Base-by-base conservation (phyloP, 2,113 vertebrate species). In the Halcyon malimbica region DNA sequence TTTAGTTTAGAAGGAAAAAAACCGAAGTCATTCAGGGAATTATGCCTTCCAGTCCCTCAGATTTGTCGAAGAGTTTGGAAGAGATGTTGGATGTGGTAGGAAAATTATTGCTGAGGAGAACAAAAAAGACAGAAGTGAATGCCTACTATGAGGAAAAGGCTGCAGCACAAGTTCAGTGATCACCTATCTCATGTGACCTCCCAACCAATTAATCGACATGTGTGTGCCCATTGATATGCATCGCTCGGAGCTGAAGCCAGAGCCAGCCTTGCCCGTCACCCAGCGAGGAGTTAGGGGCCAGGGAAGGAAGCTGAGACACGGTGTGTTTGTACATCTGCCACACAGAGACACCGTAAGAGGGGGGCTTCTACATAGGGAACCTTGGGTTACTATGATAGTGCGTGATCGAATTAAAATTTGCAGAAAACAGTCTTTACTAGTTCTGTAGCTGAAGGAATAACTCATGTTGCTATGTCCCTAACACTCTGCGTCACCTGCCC, bases 401-500 rank as follows among this genome's bases (percentile, higher is more conserved):
- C 33, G 4, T 26, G 67, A 10, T 64, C 86, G n/a, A 57, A 69
- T 26, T 73, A 16, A 83, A 76, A 86, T 53, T 2, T 29, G 44
- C 31, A 76, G 57, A 42, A 42, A 86, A 71, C 17, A 14, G 8
- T 39, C 16, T 20, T 73, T 13, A 9, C 16, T 21, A 10, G 50
- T 44, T 53, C 29, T 76, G 48, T 18, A 56, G 42, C 5, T 79
- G 54, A 65, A 91, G 68, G 74, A 77, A 25, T 64, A 86, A 48
- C 33, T 14, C 0, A 0, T 14, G 26, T 14, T 76, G 53, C 39
- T 26, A 8, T 3, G 2, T 35, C 73, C 41, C 48, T 33, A 6
- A 12, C 8, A 12, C 18, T 63, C 13, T 1, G 3, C 3, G 1
- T 69, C 0, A 0, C 48, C 54, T 13, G 4, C 35, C 33, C 41